Base-by-base conservation (phyloP, 2,797 vertebrate species). In the Sebastes vulpes region DNA sequence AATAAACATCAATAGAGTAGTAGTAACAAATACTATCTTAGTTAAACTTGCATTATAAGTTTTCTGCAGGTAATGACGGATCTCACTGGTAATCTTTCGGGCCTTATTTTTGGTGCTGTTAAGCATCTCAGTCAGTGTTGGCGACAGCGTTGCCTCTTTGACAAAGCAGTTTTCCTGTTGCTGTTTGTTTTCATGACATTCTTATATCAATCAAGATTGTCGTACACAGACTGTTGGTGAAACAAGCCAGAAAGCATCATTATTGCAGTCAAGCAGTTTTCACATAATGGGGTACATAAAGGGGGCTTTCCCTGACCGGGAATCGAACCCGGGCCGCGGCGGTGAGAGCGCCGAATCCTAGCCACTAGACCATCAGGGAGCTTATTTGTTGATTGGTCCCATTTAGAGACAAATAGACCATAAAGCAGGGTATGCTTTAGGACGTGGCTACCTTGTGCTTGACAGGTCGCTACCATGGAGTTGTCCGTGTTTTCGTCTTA, bases 281-380 rank as follows among this genome's bases (percentile, higher is more conserved):
- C 42, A 46, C 42, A 46, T 46, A 18, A 16, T 46, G 42, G 6
- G 0, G 12, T 42, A 38, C 4, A 10, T 50, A 20, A 11, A 16
- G 3, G 2, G 3, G 0, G 3, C 2, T 42, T 50, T 50, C 46
- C 90, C 94, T 95, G 92, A 95, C 91, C 83, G 90, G 94, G 94
- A 96, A 96, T 95, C 89, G 82, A 95, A 95, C 91, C 93, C 85
- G 68, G 92, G 91, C 90, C 88, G 81, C 86, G 85, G 92, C 82
- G 87, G 93, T 94, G 94, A 96, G 92, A 95, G 93, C 93, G 83
- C 92, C 90, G 88, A 95, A 96, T 95, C 94, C 93, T 95, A 95
- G 92, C 95, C 95, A 96, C 94, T 96, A 95, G 95, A 96, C 95
- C 92, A 96, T 88, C 94, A 95, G 95, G 92, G 94, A 96, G 1